Evolutionary conservation across 2,797 vertebrate genomes (phyloP).

Genomic region (Thripadectes ignobilis): DNA sequence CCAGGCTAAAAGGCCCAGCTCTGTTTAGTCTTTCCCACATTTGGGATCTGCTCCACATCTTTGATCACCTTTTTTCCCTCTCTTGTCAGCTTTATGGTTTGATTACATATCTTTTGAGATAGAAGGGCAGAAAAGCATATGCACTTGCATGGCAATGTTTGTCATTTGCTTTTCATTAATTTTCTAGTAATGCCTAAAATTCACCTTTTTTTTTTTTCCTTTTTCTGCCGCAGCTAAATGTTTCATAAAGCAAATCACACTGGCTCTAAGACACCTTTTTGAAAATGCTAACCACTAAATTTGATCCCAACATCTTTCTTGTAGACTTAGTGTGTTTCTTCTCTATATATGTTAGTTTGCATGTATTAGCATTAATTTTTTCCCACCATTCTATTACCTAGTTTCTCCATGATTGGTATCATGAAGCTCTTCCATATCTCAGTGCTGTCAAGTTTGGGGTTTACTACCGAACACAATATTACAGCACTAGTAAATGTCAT

Average conservation of each 20-base stretch:
- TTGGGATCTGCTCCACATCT: not conserved
- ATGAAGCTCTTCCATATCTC: not conserved
- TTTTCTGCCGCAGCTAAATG: not conserved
- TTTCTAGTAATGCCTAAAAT: not conserved
- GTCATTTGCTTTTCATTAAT: not conserved
- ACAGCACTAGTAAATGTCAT: not conserved
- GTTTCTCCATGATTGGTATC: not conserved
- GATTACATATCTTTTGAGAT: not conserved
- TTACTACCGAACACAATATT: not conserved
- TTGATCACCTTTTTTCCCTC: not conserved
- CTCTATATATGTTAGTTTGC: not conserved
- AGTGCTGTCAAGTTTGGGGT: not conserved
- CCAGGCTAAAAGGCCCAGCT: not conserved
- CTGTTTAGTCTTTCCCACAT: not conserved
- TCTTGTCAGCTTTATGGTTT: not conserved
- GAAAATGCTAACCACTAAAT: not conserved
- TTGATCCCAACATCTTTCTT: not conserved
- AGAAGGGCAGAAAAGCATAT: not conserved
- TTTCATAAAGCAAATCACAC: not conserved
- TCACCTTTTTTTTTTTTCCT: fast-evolving
- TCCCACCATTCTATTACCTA: not conserved
- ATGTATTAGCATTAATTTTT: not conserved
- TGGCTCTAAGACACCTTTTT: not conserved
- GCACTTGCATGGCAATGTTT: not conserved
- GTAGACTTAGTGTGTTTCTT: not conserved